Percentiles rank a stretch among this genome's conserved stretches.
phyloP scores from a whole-genome alignment of 2,797 vertebrate species.

The Acanthopagrus latus region DNA sequence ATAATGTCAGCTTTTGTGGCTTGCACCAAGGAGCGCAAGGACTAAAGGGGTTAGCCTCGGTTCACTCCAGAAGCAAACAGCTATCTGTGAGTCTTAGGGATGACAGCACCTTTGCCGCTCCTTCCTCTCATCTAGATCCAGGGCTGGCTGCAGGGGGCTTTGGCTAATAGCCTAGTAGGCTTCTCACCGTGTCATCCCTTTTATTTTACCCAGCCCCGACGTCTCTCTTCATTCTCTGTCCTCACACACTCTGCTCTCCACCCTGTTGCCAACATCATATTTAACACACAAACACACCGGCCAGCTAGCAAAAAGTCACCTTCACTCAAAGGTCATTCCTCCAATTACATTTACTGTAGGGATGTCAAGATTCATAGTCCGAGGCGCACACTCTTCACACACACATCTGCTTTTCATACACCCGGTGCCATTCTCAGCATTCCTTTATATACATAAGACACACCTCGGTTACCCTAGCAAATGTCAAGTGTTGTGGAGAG shows the following conservation, averaged over 20 bases:
- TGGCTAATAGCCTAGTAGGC: constrained; percentile 62
- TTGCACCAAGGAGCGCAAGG: constrained; percentile 39
- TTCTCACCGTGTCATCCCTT: constrained; percentile 47
- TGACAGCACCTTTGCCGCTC: constrained; percentile 62
- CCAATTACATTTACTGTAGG: constrained; percentile 68
- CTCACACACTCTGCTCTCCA: constrained; percentile 25
- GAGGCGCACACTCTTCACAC: constrained; percentile 27
- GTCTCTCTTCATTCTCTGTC: constrained; percentile 30
- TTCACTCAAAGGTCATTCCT: constrained; percentile 81
- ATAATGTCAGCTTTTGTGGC: constrained; percentile 41
- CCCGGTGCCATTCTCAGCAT: constrained; percentile 24
- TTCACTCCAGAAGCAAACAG: constrained; percentile 63
- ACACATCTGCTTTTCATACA: constrained; percentile 32
- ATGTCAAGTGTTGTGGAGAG: constrained; percentile 56
- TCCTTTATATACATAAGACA: constrained; percentile 25
- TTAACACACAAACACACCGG: constrained; percentile 76
- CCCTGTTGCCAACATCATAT: constrained; percentile 73
- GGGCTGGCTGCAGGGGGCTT: constrained; percentile 55
- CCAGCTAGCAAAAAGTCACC: constrained; percentile 72
- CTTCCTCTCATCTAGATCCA: constrained; percentile 64
- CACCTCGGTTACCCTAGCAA: constrained; percentile 38
- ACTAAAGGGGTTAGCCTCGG: constrained; percentile 49
- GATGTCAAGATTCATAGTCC: constrained; percentile 59
- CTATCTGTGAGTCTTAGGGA: constrained; percentile 63
- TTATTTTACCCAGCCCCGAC: constrained; percentile 45